phyloP scores from a whole-genome alignment of 2,113 vertebrate species.

The Podiceps cristatus region DNA sequence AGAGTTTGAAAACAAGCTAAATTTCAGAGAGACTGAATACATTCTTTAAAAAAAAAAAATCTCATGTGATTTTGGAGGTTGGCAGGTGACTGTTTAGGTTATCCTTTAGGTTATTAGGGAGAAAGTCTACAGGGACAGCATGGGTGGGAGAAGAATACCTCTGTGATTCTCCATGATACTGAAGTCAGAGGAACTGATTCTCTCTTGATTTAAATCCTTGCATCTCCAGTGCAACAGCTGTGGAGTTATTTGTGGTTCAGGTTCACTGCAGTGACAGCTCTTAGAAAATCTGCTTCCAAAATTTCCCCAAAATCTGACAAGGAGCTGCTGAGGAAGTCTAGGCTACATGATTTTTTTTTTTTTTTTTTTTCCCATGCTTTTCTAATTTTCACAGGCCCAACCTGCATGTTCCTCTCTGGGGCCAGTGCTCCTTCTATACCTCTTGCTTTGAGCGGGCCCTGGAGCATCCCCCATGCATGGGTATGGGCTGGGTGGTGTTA shows the following conservation, averaged over 20 bases:
- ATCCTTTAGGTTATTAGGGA: background rate
- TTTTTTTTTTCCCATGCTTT: background rate
- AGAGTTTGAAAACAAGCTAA: background rate
- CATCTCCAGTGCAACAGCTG: background rate
- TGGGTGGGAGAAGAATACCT: background rate
- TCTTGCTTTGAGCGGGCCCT: background rate
- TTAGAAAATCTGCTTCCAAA: background rate
- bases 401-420: background rate
- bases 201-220: background rate
- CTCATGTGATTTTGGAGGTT: background rate
- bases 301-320: background rate
- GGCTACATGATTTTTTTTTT: accelerated
- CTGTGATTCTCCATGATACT: background rate
- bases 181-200: background rate
- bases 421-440: background rate
- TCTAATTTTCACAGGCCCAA: background rate
- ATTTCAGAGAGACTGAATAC: background rate
- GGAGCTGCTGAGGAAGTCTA: background rate
- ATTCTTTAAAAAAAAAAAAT: background rate
- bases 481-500: background rate
- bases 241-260: constrained; percentile 37
- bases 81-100: background rate
- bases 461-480: accelerated
- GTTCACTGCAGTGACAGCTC: constrained; percentile 22
- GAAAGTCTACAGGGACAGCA: background rate